Base-by-base conservation (phyloP, 92 coral and sea anemone genomes). In the Zoanthus solanderi region DNA sequence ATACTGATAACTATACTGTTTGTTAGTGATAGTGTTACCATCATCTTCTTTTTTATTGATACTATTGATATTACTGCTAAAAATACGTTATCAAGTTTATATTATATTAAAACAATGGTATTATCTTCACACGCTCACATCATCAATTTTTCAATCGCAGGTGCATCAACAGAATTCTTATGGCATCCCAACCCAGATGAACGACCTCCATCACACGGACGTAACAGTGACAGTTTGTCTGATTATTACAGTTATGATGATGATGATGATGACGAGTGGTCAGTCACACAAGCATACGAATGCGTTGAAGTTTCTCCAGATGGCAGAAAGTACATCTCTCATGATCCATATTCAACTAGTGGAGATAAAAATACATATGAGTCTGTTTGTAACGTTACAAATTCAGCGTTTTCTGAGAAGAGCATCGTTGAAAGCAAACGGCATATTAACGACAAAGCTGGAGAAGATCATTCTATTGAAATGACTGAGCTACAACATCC, bases 301-400 rank as follows among this genome's bases (percentile, higher is more conserved):
- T 65, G 29, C 60, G 15, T 66, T 66, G 60, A 75, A 46, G 29
- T 81, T 66, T 65, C 75, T 12, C 17, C 14, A 2, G 85, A 81
- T 5, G 42, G 11, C 7, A 47, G 10, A 1, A 63, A 44, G 13
- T 7, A 11, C 14, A n/a, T 52, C 0, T 11, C 10, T 0, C 75
- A 66, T 7, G 31, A 48, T 18, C 28, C 75, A 11, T 81, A 81
- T 30, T 81, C 85, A n/a, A 81, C 75, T 6, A 66, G 23, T 9
- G 60, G 42, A 45, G 63, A 15, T 66, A 75, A 81, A 14, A 81
- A 81, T 23, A 30, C 85, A 1, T 81, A 81, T 6, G 76, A 81
- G 10, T 16, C 63, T 8, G 47, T 81, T 15, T 9, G 34, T 1
- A 67, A 66, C 13, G 23, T 65, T 3, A 28, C 56, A 44, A 18